phyloP scores from a whole-genome alignment of 2,113 vertebrate genomes.

The Octodon degus region DNA sequence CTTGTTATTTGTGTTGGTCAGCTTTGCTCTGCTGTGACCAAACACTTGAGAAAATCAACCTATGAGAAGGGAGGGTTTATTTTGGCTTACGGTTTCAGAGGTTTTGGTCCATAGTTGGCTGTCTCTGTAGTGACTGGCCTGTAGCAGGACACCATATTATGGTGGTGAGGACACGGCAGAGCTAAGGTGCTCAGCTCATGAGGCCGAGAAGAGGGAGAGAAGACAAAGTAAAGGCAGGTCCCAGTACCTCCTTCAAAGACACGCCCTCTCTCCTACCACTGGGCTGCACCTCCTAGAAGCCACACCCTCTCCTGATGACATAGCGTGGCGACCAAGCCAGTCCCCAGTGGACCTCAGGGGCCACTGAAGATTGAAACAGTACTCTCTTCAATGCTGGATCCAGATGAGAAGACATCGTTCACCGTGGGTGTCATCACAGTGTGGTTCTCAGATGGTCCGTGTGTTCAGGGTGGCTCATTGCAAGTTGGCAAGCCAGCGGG shows the following conservation, averaged over 20 bases:
- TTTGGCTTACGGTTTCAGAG: not conserved
- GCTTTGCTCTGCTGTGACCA: not conserved
- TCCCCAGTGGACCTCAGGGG: not conserved
- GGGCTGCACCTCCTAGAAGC: not conserved
- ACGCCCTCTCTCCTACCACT: not conserved
- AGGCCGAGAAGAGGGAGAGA: no score
- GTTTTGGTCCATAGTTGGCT: not conserved
- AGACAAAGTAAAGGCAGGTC: not conserved
- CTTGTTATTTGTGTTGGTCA: not conserved
- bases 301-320: not conserved
- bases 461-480: not conserved
- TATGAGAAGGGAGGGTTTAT: not conserved
- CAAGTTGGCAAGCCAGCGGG: not conserved
- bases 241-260: not conserved
- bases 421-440: not conserved
- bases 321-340: not conserved
- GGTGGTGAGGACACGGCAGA: fast-evolving
- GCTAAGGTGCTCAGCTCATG: not conserved
- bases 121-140: not conserved
- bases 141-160: no score
- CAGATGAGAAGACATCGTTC: fast-evolving
- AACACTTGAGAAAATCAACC: not conserved
- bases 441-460: not conserved
- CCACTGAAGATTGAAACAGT: not conserved
- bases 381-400: not conserved